Conservation (phyloP, 2,888 invertebrate species). For the Tenthredo mesomela region DNA sequence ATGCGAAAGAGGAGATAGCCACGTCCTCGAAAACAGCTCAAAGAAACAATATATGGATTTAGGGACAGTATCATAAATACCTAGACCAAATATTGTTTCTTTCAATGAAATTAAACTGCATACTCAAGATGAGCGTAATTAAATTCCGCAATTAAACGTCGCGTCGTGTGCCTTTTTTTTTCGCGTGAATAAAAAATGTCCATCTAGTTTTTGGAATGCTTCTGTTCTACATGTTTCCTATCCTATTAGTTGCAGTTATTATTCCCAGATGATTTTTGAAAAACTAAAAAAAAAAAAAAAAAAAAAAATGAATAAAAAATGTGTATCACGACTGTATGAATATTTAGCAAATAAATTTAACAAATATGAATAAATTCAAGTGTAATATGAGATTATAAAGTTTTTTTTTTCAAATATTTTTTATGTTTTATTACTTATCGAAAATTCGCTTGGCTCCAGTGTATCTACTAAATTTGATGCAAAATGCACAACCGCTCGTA, state of each 20-base stretch:
- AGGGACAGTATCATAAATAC: not conserved
- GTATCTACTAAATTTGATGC: slow-evolving; percentile 45
- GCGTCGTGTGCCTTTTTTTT: not conserved
- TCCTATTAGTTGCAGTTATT: not conserved
- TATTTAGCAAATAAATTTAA: not conserved
- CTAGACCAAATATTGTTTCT: not conserved
- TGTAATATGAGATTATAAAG: not conserved
- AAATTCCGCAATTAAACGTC: not conserved
- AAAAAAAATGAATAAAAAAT: not conserved
- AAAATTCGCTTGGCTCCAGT: slow-evolving; percentile 23
- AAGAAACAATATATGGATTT: slow-evolving; percentile 31
- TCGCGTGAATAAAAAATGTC: not conserved
- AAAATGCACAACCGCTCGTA: slow-evolving; percentile 41
- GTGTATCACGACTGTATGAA: not conserved
- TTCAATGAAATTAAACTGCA: not conserved
- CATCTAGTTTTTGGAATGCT: not conserved
- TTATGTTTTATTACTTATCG: slow-evolving; percentile 11
- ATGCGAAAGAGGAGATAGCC: slow-evolving; percentile 58
- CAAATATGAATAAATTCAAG: not conserved
- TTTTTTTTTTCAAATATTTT: too few relatives aligned
- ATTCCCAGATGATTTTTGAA: not conserved
- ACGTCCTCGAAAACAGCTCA: slow-evolving; percentile 29
- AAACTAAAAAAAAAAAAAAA: not conserved
- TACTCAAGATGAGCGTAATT: not conserved
- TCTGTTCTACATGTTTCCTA: not conserved